Conservation (phyloP, 2,888 invertebrate genomes). For the Chrysotoxum bicinctum region DNA sequence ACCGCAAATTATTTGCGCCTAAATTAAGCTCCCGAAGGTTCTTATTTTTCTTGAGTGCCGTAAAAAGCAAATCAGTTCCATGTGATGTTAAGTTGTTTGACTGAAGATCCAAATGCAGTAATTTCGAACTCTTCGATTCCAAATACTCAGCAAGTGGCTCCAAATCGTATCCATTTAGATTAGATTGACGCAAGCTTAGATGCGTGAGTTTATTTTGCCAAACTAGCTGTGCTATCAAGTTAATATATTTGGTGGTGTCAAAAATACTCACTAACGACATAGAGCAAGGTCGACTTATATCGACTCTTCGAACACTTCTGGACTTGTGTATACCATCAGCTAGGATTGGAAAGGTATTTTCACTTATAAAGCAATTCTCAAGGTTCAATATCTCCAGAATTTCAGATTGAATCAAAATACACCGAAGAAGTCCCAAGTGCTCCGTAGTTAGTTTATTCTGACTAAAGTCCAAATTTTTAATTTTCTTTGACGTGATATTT, state of each 20-base stretch:
- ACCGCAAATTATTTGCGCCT: conserved; percentile 76
- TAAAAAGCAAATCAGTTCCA: conserved; percentile 76
- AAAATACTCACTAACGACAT: conserved; percentile 72
- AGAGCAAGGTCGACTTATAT: conserved; percentile 75
- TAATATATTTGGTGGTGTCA: conserved; percentile 77
- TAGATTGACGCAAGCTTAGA: conserved; percentile 77
- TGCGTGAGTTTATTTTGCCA: conserved; percentile 77
- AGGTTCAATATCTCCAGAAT: conserved; percentile 75
- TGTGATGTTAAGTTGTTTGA: conserved; percentile 77
- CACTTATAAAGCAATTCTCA: conserved; percentile 76
- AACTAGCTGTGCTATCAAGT: conserved; percentile 76
- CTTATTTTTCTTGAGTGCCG: conserved; percentile 74
- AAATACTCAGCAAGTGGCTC: conserved; percentile 77
- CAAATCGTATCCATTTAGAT: conserved; percentile 78
- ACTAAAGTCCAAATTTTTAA: conserved; percentile 75
- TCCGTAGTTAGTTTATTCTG: conserved; percentile 74
- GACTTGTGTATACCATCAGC: conserved; percentile 80
- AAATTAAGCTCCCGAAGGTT: conserved; percentile 76
- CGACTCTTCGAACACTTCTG: conserved; percentile 73
- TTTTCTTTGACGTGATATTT: conserved; percentile 70
- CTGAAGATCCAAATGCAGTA: conserved; percentile 76
- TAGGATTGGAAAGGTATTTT: conserved; percentile 77
- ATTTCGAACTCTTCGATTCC: conserved; percentile 28
- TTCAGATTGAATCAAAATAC: conserved; percentile 74
- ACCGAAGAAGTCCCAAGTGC: conserved; percentile 72